Evolutionary conservation across 2,113 vertebrate genomes (phyloP), one percentile per base, ranked within the genome.

Genomic region (Pelvicachromis taeniatus): DNA sequence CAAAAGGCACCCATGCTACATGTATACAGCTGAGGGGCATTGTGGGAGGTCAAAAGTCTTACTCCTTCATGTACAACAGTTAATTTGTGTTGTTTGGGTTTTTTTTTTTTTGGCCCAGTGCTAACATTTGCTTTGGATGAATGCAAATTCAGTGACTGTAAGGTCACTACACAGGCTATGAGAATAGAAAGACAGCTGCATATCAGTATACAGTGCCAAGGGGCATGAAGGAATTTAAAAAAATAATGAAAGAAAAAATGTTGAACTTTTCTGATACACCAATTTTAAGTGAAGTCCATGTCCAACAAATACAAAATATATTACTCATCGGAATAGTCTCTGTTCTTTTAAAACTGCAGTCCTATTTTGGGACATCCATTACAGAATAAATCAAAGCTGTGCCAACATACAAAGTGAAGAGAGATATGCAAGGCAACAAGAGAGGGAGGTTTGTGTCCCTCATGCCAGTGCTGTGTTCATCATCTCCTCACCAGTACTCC

Each of bases 401-500:
- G 16, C 83, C 87, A 86, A 85, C 89, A 84, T 48, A 73, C 17
- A 55, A 85, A 88, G 85, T 61, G 80, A 77, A 77, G 86, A 79
- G 82, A 80, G 58, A 80, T 17, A 6, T 52, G 85, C 26, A 56
- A 89, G 84, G 87, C 82, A 87, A 87, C 29, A 21, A 88, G 85
- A 92, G 86, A 87, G 82, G 55, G 83, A 91, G 78, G 68, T 80
- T 82, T 87, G 77, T 87, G 84, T 91, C 81, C 87, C 81, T 84
- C 85, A 82, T 88, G 85, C 59, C 75, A 79, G 80, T 82, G 65
- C 78, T 45, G 84, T 93, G 91, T 90, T 94, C 92, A 91, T 92
- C 92, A 92, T 90, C 85, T 91, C 85, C 90, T 91, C 90, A 92
- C 93, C 90, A 87, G 91, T 93, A 93, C 93, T 90, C 92, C 81